Percentiles rank a stretch among this genome's conserved stretches.
These are phyloP conservation scores for Drosophila tanythrix DNA, from an alignment of 2,888 invertebrate genomes.

Conservation along the genomic window DNA sequence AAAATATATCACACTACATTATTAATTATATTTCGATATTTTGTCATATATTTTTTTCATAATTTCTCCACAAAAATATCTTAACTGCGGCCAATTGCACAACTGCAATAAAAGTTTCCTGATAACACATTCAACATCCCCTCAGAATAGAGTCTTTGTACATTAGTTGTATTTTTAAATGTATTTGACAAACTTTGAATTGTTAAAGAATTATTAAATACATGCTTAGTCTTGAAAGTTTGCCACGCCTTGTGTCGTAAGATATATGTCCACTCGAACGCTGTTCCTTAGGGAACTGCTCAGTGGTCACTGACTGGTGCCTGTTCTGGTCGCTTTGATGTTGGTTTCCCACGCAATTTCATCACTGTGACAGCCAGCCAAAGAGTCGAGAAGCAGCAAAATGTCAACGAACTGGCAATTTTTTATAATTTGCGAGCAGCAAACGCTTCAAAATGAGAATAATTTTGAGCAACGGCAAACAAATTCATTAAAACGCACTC, in stretches of 20 bases:
- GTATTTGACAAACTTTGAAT: neutral
- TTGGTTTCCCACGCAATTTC: conserved; percentile 50
- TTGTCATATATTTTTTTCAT: neutral
- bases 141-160: neutral
- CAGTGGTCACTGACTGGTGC: conserved; percentile 2
- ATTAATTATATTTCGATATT: neutral
- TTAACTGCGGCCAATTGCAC: neutral
- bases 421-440: conserved; percentile 49
- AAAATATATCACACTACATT: neutral
- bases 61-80: neutral
- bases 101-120: neutral
- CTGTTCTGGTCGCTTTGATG: conserved; percentile 1
- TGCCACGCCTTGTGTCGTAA: neutral
- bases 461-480: conserved; percentile 43
- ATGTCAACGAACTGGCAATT: conserved; percentile 51
- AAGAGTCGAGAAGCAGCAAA: conserved; percentile 7
- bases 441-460: conserved; percentile 38
- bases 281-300: neutral
- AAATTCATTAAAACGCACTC: conserved; percentile 55
- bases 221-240: neutral
- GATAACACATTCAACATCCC: neutral
- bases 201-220: neutral
- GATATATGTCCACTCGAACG: neutral
- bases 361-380: conserved; percentile 35
- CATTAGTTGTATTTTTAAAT: neutral